Percentiles rank a stretch among this genome's conserved stretches.
Conservation (phyloP, 2,797 vertebrate genomes). For the Hydrolagus colliei region DNA sequence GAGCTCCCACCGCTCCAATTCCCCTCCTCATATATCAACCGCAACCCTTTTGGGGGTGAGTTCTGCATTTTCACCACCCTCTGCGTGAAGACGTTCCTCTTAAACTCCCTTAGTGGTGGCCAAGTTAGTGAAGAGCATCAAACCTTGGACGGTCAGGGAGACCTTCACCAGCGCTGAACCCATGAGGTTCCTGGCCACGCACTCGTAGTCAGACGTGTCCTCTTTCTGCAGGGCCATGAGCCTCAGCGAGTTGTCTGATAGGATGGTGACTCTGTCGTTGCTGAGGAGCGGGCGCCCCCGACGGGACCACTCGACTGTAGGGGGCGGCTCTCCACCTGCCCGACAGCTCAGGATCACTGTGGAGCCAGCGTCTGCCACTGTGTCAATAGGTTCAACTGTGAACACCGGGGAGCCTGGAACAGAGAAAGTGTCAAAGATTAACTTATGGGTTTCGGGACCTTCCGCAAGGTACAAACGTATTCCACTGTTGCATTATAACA, state of each 20-base stretch:
- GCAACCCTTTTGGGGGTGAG: too few relatives aligned
- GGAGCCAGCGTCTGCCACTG: conserved; percentile 65
- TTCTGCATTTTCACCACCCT: too few relatives aligned
- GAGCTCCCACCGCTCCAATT: too few relatives aligned
- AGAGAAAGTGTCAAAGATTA: neutral
- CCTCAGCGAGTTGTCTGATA: conserved; percentile 73
- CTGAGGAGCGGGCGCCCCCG: conserved; percentile 60
- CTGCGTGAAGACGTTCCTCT: too few relatives aligned
- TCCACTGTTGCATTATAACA: too few relatives aligned
- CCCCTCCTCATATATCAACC: too few relatives aligned
- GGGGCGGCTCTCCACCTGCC: conserved; percentile 76
- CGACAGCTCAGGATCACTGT: conserved; percentile 76
- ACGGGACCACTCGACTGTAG: conserved; percentile 71
- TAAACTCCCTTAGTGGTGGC: too few relatives aligned
- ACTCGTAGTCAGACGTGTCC: conserved; percentile 86
- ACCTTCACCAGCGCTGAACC: conserved; percentile 72
- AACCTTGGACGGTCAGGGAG: conserved; percentile 75
- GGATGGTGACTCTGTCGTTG: conserved; percentile 53
- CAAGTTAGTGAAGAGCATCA: conserved; percentile 34
- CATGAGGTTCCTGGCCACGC: conserved; percentile 80
- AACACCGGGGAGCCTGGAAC: conserved; percentile 75
- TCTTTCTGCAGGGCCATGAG: conserved; percentile 67
- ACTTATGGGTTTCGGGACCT: too few relatives aligned
- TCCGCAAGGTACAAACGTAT: too few relatives aligned
- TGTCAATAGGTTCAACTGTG: conserved; percentile 67